phyloP scores from a whole-genome alignment of 2,888 invertebrate genomes.

The Pteria penguin region DNA sequence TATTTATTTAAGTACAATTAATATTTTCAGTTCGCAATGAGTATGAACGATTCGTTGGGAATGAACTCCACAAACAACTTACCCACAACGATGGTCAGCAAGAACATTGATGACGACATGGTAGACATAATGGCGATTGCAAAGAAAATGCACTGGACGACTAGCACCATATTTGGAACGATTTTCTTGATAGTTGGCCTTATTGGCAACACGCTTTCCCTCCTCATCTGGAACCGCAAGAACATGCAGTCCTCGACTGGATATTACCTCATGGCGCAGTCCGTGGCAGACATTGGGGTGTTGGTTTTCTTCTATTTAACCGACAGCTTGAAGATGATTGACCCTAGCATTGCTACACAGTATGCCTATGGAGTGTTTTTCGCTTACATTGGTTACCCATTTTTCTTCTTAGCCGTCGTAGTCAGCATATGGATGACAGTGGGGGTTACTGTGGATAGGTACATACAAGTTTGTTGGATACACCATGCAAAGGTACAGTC shows the following conservation, averaged over 20 bases:
- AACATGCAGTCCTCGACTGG: constrained; percentile 61
- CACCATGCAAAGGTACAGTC: constrained; percentile 60
- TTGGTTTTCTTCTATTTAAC: constrained; percentile 61
- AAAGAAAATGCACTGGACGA: constrained; percentile 59
- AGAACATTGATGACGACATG: no score
- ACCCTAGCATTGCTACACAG: constrained; percentile 47
- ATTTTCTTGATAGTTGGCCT: constrained; percentile 63
- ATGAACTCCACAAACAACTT: background rate
- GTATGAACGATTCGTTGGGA: background rate
- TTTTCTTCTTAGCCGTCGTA: constrained; percentile 66
- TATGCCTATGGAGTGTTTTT: constrained; percentile 59
- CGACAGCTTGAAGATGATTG: constrained; percentile 52
- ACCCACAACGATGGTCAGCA: background rate
- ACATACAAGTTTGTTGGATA: constrained; percentile 71
- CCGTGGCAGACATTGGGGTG: constrained; percentile 60
- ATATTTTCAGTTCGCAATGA: no score
- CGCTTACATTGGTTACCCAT: constrained; percentile 65
- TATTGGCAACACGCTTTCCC: constrained; percentile 65
- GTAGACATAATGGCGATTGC: constrained; percentile 52
- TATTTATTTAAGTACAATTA: no score
- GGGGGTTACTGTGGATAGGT: constrained; percentile 72
- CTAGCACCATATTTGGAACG: constrained; percentile 57
- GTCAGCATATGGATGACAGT: constrained; percentile 72
- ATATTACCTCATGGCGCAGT: constrained; percentile 61
- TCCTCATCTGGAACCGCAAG: constrained; percentile 61